Base-by-base conservation (phyloP, 2,888 invertebrate species). In the Fragum sueziense region DNA sequence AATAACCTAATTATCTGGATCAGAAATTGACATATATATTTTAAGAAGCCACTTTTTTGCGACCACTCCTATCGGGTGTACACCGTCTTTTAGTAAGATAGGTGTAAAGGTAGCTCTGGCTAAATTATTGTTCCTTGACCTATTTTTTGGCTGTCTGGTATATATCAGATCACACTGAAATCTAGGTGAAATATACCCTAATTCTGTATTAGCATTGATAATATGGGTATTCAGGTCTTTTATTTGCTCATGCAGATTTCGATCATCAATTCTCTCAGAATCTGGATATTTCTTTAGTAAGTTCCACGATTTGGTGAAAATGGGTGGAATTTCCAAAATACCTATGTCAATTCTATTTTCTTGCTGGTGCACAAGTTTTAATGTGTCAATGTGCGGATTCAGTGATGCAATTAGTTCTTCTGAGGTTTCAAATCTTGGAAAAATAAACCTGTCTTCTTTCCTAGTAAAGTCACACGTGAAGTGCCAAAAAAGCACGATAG, bases 141-240 rank as follows among this genome's bases (percentile, higher is more conserved):
- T 47, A 29, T n/a, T 57, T 6, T 34, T 33, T 7, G 22, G 27
- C 29, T 25, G 17, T 59, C 70, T 54, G 3, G 17, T 54, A 1
- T 57, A 7, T 9, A 34, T 14, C 20, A 54, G 54, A 27, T 70
- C 70, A 22, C 22, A 22, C 7, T 22, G 22, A 37, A 70, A 70
- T 34, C 27, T 70, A 9, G 70, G 70, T 57, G 70, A 70, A 7
- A 1, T 34, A 34, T 34, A 70, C 20, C 22, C 33, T 52, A 57
- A 25, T 2, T 27, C 9, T n/a, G 20, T 22, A 25, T 70, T 70
- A 2, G 34, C 2, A 2, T 33, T 14, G 31, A 14, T 22, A 20
- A 57, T 37, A 37, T 9, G 6, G 37, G 6, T 37, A 14, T 14
- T 37, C 37, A 37, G 7, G 14, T 6, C 37, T 9, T 9, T 9